Percentiles rank a stretch among this genome's conserved stretches.
These are phyloP conservation scores for Drosophila incognita DNA, from an alignment of 2,888 invertebrate genomes.

Conservation along the genomic window DNA sequence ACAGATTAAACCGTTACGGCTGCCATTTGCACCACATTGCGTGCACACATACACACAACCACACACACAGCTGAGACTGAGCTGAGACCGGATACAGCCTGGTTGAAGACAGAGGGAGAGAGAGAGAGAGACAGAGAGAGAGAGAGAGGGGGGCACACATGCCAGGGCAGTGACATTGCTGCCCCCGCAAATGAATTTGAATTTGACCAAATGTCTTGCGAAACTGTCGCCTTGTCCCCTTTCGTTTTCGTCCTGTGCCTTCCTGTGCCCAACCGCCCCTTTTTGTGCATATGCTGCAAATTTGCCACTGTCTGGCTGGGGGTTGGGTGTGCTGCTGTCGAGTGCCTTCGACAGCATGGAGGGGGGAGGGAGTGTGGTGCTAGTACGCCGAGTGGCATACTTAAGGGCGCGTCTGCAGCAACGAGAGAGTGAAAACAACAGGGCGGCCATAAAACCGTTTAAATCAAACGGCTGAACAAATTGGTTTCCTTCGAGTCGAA, in stretches of 20 bases:
- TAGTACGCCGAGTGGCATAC: conserved; percentile 69
- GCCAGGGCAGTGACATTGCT: conserved; percentile 49
- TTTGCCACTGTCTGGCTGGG: conserved; percentile 62
- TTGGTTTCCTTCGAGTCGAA: conserved; percentile 81
- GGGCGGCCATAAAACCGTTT: conserved; percentile 81
- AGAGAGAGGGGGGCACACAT: conserved; percentile 37
- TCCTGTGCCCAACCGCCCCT: conserved; percentile 26
- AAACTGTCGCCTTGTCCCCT: conserved; percentile 59
- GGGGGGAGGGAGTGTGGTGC: neutral
- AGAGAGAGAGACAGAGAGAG: neutral
- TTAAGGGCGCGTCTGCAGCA: conserved; percentile 73
- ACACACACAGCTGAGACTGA: conserved; percentile 19
- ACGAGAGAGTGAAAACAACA: conserved; percentile 71
- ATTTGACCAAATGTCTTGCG: conserved; percentile 82
- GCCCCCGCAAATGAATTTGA: conserved; percentile 66
- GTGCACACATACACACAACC: conserved; percentile 46
- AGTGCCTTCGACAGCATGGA: conserved; percentile 1
- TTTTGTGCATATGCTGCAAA: conserved; percentile 80
- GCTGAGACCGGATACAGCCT: conserved; percentile 10
- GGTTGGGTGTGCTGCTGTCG: conserved; percentile 21
- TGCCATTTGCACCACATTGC: conserved; percentile 81
- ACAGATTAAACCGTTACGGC: conserved; percentile 84
- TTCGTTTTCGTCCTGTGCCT: conserved; percentile 22
- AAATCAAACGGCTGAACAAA: conserved; percentile 82
- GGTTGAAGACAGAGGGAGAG: neutral